Evolutionary conservation across 2,113 vertebrate genomes (phyloP).

Genomic region (Lagenorhynchus albirostris): DNA sequence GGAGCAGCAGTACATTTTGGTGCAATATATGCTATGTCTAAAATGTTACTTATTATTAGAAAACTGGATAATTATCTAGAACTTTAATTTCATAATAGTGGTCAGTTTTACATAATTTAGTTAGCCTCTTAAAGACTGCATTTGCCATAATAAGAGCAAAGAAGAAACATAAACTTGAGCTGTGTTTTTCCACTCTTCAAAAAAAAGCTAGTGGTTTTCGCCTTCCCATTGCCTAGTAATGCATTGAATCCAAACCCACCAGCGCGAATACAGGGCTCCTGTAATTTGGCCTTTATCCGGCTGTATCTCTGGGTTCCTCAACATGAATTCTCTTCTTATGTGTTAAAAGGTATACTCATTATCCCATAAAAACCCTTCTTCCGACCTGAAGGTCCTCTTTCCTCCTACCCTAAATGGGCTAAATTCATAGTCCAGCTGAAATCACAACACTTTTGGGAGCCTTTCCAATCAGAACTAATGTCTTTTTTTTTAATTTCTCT

Average conservation of each 20-base stretch:
- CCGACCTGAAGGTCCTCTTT: neutral
- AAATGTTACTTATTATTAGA: neutral
- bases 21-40: neutral
- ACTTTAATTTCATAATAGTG: neutral
- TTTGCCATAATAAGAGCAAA: constrained; percentile 6
- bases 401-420: neutral
- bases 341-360: neutral
- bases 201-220: neutral
- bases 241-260: neutral
- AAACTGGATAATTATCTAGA: neutral
- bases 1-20: neutral
- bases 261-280: neutral
- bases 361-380: neutral
- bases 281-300: neutral
- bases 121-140: neutral
- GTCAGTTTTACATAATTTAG: neutral
- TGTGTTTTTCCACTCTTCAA: neutral
- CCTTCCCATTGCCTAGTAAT: neutral
- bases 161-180: neutral
- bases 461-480: neutral
- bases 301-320: neutral
- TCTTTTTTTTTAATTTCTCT: neutral
- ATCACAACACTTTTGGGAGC: neutral
- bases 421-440: neutral
- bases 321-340: neutral